A percentile compares a stretch with the other conserved stretches of the same genome.
phyloP scores from a whole-genome alignment of 2,113 vertebrate genomes.

The Pelecanus crispus region DNA sequence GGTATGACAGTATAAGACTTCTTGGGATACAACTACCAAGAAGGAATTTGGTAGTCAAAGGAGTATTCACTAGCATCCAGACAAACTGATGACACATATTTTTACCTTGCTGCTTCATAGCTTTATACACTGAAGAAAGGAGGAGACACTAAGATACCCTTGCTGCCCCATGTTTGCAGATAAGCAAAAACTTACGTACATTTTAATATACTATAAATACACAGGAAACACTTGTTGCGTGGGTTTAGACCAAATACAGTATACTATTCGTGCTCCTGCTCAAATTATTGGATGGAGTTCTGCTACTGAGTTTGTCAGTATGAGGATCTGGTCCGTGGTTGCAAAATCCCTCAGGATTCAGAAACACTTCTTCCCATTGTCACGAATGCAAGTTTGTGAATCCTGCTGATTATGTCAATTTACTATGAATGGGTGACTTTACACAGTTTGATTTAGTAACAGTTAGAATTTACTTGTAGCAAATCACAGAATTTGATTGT shows the following conservation, averaged over 20 bases:
- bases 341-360: not conserved
- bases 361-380: not conserved
- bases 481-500: too few relatives aligned
- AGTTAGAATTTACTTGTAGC: too few relatives aligned
- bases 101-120: not conserved
- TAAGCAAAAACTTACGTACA: not conserved
- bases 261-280: not conserved
- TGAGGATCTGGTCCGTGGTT: not conserved
- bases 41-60: not conserved
- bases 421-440: too few relatives aligned
- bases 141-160: not conserved
- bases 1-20: not conserved
- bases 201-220: not conserved
- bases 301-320: not conserved
- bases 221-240: not conserved
- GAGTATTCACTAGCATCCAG: not conserved
- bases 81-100: not conserved
- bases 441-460: too few relatives aligned
- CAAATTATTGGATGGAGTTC: not conserved
- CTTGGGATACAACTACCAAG: not conserved
- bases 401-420: too few relatives aligned
- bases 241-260: not conserved
- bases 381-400: too few relatives aligned
- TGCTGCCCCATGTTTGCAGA: not conserved
- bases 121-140: not conserved